phyloP scores from a whole-genome alignment of 2,113 vertebrate genomes.

The Myrmecobius fasciatus region DNA sequence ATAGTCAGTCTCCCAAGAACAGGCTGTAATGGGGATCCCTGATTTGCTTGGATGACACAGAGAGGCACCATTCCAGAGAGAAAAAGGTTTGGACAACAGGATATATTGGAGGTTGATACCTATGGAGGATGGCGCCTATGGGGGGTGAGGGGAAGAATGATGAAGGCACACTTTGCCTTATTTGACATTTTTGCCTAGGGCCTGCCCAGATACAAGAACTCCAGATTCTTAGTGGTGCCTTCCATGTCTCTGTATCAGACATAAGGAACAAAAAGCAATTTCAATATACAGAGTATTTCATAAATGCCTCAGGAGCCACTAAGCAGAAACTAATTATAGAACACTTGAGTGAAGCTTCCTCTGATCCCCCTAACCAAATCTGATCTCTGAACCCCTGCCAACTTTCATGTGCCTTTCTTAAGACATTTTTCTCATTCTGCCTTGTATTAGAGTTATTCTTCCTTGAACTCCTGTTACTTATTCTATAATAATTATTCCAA shows the following conservation, averaged over 20 bases:
- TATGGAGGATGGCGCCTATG: not conserved
- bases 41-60: not conserved
- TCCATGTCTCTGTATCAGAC: conserved; percentile 15
- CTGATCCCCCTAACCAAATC: not conserved
- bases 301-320: conserved; percentile 28
- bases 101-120: not conserved
- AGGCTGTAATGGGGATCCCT: not conserved
- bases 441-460: not conserved
- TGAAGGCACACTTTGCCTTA: not conserved
- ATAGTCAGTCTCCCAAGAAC: conserved; percentile 57
- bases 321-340: conserved; percentile 2
- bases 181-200: conserved; percentile 2
- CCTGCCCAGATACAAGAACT: conserved; percentile 7
- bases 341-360: not conserved
- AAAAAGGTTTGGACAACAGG: not conserved
- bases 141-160: not conserved
- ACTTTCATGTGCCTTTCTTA: not conserved
- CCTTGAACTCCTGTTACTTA: not conserved
- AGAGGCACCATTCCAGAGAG: not conserved
- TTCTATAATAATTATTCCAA: not conserved
- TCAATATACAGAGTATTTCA: not conserved
- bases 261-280: conserved; percentile 35
- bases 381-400: not conserved
- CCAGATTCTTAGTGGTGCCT: conserved; percentile 23
- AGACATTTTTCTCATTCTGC: not conserved